These are phyloP conservation scores for Coleophora deauratella DNA, from an alignment of 2,888 invertebrate genomes.

Conservation along the genomic window DNA sequence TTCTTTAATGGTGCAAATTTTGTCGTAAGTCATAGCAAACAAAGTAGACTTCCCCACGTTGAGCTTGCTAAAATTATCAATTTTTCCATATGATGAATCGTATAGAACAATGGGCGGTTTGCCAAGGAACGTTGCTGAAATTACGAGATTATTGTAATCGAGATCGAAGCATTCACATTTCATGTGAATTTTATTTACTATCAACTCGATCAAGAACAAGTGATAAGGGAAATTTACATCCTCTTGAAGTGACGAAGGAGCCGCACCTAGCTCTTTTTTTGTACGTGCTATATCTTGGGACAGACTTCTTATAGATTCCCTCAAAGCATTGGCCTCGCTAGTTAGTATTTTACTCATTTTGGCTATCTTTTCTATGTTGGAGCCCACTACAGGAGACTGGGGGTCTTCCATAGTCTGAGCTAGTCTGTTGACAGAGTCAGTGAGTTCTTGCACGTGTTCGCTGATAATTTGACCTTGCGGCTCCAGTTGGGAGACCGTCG, in stretches of 20 bases:
- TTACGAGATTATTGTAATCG: conserved; percentile 56
- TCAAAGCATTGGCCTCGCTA: conserved; percentile 54
- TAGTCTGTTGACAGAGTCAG: conserved; percentile 32
- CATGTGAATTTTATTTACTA: conserved; percentile 65
- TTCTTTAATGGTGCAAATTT: conserved; percentile 53
- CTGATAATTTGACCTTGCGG: conserved; percentile 33
- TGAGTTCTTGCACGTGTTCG: conserved; percentile 36
- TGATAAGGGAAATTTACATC: conserved; percentile 58
- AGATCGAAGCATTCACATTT: conserved; percentile 66
- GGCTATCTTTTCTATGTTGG: conserved; percentile 54
- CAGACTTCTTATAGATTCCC: conserved; percentile 50
- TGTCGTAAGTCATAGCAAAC: conserved; percentile 67
- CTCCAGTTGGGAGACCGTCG: conserved; percentile 27
- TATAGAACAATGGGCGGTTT: conserved; percentile 55
- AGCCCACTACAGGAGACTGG: conserved; percentile 27
- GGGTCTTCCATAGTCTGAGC: conserved; percentile 25
- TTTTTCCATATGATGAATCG: conserved; percentile 51
- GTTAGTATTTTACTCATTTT: conserved; percentile 55
- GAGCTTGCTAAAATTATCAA: conserved; percentile 45
- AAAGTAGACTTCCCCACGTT: conserved; percentile 61
- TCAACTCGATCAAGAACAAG: conserved; percentile 57
- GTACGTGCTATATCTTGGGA: conserved; percentile 47
- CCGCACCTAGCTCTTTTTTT: conserved; percentile 34
- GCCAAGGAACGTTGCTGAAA: conserved; percentile 53
- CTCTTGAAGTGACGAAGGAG: conserved; percentile 20